Base-by-base conservation (phyloP, 2,113 vertebrate genomes). In the Platichthys stellatus region DNA sequence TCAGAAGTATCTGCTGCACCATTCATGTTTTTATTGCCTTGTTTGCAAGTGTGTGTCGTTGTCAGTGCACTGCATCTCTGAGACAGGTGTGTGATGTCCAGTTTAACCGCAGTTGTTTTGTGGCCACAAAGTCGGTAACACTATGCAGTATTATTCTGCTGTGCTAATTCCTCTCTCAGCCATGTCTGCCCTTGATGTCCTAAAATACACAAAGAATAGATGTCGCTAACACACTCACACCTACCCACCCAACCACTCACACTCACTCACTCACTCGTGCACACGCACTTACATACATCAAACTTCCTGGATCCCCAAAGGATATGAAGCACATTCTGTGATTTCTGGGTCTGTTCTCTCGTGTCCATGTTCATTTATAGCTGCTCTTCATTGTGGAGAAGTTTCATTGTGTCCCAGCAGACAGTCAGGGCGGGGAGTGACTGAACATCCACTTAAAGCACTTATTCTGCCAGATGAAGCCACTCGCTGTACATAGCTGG, bases 331-430 rank as follows among this genome's bases (percentile, higher is more conserved):
- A 93, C 94, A 94, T 91, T 91, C 90, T 96, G 91, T 94, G 93
- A 96, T 94, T 94, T 93, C 92, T 93, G 92, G 90, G 90, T 92
- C 95, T 95, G 92, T 94, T 95, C 94, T 95, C 94, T 92, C 89
- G 91, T 92, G 94, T 92, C 92, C 92, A 87, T 94, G 87, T 94
- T 92, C 94, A 91, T 95, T 96, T 96, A 95, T 96, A 95, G 94
- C 93, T 91, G 93, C 94, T 95, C 92, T 92, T 94, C 93, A 94
- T 93, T 83, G 93, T 84, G 94, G 93, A 94, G 93, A 94, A 94
- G 93, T 93, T 92, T 81, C 89, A 91, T 83, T 86, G 69, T 64
- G 78, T 89, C 86, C 87, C 76, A 21, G 67, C 68, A 81, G 93
- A 92, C 84, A 84, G 89, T 81, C 91, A 5, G 66, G 62, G 74